Conservation (phyloP, 2,797 vertebrate genomes). For the Rhabdophis nuchalis region DNA sequence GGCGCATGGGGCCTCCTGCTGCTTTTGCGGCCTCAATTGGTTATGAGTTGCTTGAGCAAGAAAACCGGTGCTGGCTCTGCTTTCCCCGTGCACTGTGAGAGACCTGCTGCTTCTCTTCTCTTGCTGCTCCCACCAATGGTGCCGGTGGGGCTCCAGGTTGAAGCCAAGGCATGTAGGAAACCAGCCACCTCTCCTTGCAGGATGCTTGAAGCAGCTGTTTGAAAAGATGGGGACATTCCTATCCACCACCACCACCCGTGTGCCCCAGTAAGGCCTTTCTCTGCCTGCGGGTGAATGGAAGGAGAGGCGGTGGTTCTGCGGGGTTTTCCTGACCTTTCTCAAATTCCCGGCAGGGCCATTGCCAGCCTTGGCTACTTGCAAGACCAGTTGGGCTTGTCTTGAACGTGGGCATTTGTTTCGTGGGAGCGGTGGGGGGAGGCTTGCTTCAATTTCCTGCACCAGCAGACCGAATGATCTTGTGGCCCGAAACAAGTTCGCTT, state of each 20-base stretch:
- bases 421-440: background rate
- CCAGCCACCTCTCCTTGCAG: background rate
- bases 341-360: background rate
- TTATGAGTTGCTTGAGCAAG: constrained; percentile 32
- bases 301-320: background rate
- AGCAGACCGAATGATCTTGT: background rate
- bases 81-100: background rate
- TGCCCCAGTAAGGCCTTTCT: background rate
- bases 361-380: background rate
- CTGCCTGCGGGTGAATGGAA: background rate
- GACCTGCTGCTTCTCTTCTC: background rate
- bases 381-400: background rate
- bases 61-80: no score
- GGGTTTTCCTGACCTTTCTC: background rate
- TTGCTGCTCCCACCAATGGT: background rate
- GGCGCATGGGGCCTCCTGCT: no score
- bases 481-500: background rate
- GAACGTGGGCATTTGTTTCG: background rate
- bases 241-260: fast-evolving
- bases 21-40: no score
- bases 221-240: background rate
- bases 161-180: background rate
- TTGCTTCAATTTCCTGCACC: background rate
- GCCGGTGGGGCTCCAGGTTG: background rate
- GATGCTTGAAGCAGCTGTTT: background rate